Percentiles rank a stretch among this genome's conserved stretches.
These are phyloP conservation scores for Pedionomus torquatus DNA, from an alignment of 2,113 vertebrate genomes.

Conservation along the genomic window DNA sequence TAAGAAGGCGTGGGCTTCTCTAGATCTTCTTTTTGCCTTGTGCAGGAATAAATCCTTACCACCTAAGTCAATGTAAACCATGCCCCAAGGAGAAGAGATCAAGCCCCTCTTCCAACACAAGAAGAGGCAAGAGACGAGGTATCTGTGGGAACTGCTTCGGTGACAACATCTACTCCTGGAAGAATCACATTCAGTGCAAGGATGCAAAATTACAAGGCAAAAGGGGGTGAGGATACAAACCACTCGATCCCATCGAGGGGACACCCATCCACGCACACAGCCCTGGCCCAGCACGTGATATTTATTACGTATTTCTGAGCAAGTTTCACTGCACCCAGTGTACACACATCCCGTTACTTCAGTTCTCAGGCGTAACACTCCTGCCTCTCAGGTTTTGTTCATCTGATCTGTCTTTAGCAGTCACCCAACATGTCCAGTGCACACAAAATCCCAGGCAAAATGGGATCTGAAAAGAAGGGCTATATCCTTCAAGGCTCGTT, in stretches of 20 bases:
- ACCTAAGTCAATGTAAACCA: neutral
- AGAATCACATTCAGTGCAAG: neutral
- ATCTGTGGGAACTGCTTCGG: neutral
- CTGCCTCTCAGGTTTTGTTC: neutral
- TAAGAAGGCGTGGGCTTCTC: neutral
- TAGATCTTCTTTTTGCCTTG: neutral
- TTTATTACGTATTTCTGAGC: neutral
- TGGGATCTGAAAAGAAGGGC: neutral
- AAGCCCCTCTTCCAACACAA: neutral
- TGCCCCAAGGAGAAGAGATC: neutral
- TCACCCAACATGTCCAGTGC: neutral
- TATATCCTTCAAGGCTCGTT: neutral
- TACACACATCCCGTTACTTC: neutral
- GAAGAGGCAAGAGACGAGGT: neutral
- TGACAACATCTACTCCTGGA: neutral
- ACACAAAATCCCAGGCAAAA: neutral
- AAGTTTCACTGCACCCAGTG: neutral
- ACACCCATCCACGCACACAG: accelerated
- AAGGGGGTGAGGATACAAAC: neutral
- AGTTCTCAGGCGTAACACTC: neutral
- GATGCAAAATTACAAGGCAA: neutral
- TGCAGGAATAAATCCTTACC: neutral
- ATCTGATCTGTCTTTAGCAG: neutral
- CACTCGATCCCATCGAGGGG: neutral
- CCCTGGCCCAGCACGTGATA: neutral